A percentile compares a stretch with the other conserved stretches of the same genome.
These are phyloP conservation scores for Molorchus minor DNA, from an alignment of 2,888 invertebrate species.

Conservation along the genomic window DNA sequence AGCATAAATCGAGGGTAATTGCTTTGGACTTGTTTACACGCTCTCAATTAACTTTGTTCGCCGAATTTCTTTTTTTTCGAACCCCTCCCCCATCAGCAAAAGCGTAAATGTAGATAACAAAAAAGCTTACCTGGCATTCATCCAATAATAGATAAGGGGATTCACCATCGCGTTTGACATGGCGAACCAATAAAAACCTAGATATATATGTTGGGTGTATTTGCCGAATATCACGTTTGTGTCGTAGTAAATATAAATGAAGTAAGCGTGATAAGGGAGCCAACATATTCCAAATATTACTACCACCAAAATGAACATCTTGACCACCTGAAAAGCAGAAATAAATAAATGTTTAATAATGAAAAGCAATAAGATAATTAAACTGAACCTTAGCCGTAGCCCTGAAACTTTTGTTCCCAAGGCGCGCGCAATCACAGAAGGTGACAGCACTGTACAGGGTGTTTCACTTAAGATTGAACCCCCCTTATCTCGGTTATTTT, in stretches of 20 bases:
- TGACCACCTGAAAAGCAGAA: constrained; percentile 75
- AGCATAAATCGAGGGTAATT: too few relatives aligned
- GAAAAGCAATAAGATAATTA: too few relatives aligned
- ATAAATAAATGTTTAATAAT: constrained; percentile 7
- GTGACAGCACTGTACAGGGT: too few relatives aligned
- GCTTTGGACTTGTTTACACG: too few relatives aligned
- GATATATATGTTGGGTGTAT: constrained; percentile 84
- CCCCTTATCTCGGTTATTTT: too few relatives aligned
- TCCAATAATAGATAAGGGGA: constrained; percentile 92
- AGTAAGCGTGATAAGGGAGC: constrained; percentile 89
- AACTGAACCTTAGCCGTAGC: too few relatives aligned
- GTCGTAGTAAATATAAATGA: constrained; percentile 82
- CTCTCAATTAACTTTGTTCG: too few relatives aligned
- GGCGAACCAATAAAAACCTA: constrained; percentile 89
- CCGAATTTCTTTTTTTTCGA: too few relatives aligned
- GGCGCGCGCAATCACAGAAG: too few relatives aligned
- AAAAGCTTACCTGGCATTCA: constrained; percentile 80
- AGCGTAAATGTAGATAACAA: background rate
- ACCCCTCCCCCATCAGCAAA: too few relatives aligned
- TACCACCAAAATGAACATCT: constrained; percentile 89
- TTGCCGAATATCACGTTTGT: constrained; percentile 71
- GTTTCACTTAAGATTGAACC: too few relatives aligned
- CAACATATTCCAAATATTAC: constrained; percentile 88
- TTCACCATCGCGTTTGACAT: constrained; percentile 96
- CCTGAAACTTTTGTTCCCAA: too few relatives aligned